These are phyloP conservation scores for Tamias sibiricus DNA, from an alignment of 2,113 vertebrate genomes.

Conservation along the genomic window DNA sequence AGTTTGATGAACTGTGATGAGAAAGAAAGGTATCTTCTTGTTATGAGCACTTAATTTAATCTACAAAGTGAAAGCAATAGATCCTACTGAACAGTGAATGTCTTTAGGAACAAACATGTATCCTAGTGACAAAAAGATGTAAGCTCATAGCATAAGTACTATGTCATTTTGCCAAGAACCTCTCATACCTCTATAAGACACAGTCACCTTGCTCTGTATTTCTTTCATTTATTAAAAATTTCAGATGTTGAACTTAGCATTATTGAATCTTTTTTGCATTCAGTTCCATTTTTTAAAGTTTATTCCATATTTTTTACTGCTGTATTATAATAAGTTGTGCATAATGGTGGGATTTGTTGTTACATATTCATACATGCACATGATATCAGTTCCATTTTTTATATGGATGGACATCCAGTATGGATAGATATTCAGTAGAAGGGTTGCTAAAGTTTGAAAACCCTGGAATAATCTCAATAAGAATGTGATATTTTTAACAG, in stretches of 20 bases:
- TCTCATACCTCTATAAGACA: not conserved
- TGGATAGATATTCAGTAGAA: not conserved
- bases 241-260: slow-evolving; percentile 23
- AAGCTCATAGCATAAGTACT: slow-evolving; percentile 1
- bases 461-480: not conserved
- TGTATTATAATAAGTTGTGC: too few relatives aligned
- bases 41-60: slow-evolving; percentile 9
- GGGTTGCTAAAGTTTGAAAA: not conserved
- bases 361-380: too few relatives aligned
- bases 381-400: not conserved
- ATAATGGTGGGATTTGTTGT: too few relatives aligned
- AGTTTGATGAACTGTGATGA: not conserved
- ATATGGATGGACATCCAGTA: not conserved
- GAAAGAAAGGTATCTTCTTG: not conserved
- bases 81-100: not conserved
- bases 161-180: not conserved
- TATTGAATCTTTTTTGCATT: not conserved
- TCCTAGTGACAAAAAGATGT: not conserved
- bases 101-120: slow-evolving; percentile 1
- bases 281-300: not conserved
- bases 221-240: slow-evolving; percentile 46
- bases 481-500: slow-evolving; percentile 41
- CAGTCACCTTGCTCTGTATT: slow-evolving; percentile 1
- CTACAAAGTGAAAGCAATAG: not conserved
- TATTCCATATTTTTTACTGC: too few relatives aligned